These are phyloP conservation scores for Hecatera dysodea DNA, from an alignment of 2,888 invertebrate genomes.

Conservation along the genomic window DNA sequence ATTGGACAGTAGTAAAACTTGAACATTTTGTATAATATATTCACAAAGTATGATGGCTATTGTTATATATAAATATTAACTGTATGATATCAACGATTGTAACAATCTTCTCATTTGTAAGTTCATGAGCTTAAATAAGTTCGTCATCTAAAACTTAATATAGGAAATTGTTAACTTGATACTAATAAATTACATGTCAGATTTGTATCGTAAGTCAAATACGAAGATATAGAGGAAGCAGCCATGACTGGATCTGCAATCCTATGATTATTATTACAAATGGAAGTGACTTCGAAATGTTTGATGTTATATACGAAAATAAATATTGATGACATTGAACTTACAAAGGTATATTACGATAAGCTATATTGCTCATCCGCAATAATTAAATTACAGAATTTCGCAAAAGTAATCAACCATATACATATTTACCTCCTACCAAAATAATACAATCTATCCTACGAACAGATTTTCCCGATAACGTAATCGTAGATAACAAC, in stretches of 20 bases:
- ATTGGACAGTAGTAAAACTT: slow-evolving; percentile 31
- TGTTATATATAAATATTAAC: slow-evolving; percentile 39
- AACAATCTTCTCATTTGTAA: slow-evolving; percentile 41
- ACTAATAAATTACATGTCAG: background rate
- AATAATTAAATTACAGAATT: slow-evolving; percentile 6
- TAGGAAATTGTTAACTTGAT: slow-evolving; percentile 29
- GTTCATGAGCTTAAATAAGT: slow-evolving; percentile 38
- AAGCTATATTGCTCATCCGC: background rate
- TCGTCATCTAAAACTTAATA: slow-evolving; percentile 21
- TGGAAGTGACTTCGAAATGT: background rate
- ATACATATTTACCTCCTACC: background rate
- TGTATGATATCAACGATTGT: slow-evolving; percentile 35
- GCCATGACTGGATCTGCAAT: background rate
- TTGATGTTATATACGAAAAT: background rate
- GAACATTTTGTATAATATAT: slow-evolving; percentile 44
- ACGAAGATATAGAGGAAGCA: background rate
- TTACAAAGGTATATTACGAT: background rate
- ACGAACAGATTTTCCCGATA: slow-evolving; percentile 26
- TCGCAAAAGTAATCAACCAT: slow-evolving; percentile 19
- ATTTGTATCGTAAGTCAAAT: slow-evolving; percentile 15
- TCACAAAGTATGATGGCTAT: slow-evolving; percentile 27
- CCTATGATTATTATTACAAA: too few relatives aligned
- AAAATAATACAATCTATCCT: slow-evolving; percentile 17
- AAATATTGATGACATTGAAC: background rate
- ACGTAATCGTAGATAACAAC: slow-evolving; percentile 14